phyloP scores from a whole-genome alignment of 2,113 vertebrate species.

The Saccopteryx leptura region DNA sequence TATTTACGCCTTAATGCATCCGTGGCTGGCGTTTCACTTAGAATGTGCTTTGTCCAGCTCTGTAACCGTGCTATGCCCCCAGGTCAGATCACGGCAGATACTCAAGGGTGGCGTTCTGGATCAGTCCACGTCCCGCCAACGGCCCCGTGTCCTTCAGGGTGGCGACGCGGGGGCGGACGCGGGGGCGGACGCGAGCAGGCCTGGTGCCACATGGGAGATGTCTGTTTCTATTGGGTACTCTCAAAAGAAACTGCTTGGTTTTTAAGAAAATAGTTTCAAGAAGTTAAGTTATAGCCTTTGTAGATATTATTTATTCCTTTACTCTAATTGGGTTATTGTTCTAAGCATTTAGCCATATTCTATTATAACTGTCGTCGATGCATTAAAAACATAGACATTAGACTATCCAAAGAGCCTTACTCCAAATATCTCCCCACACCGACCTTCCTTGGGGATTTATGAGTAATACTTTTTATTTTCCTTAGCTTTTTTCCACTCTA shows the following conservation, averaged over 20 bases:
- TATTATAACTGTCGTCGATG: slow-evolving; percentile 26
- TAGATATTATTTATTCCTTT: slow-evolving; percentile 67
- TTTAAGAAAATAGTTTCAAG: slow-evolving; percentile 52
- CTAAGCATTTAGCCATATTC: slow-evolving; percentile 39
- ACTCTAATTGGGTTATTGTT: slow-evolving; percentile 64
- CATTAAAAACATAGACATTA: background rate
- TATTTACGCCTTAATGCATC: slow-evolving; percentile 21
- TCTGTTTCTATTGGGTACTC: fast-evolving
- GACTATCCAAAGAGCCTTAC: slow-evolving; percentile 7
- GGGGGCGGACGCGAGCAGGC: background rate
- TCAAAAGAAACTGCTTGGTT: background rate
- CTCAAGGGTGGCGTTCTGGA: background rate
- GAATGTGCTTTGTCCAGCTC: background rate
- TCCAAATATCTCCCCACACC: background rate
- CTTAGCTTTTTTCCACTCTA: background rate
- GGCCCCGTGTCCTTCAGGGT: background rate
- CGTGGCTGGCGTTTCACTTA: background rate
- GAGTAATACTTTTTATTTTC: background rate
- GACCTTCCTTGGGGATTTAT: background rate
- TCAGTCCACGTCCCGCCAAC: background rate
- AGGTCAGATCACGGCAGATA: background rate
- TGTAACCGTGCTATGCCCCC: slow-evolving; percentile 74
- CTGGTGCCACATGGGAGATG: background rate
- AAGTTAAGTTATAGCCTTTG: slow-evolving; percentile 55
- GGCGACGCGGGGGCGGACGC: background rate